Evolutionary conservation across 1,140 invertebrate species (phyloP), one percentile per base, ranked within the genome.

Genomic region (Trichonephila inaurata): DNA sequence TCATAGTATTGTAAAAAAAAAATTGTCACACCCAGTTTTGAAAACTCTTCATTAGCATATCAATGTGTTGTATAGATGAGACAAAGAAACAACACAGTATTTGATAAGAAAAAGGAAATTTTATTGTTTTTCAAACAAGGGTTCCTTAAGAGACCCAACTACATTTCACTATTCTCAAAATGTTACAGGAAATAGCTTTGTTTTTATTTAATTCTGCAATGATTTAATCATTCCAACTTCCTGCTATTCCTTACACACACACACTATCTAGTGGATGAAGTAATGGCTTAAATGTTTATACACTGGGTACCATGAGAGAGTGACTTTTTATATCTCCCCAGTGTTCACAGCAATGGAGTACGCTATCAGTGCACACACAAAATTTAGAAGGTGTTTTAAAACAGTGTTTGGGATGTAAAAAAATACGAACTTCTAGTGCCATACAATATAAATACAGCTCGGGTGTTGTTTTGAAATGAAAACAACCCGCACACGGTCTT

Each of bases 341-440:
- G 92, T 93, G 92, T 93, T 93, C 24, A 86, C 62, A 85, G 64
- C 58, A 82, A 69, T 69, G 40, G 44, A 40, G 58, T 64, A 92
- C 60, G 60, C 77, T 86, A 58, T 69, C 58, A 72, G 82, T 83
- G 77, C 91, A 92, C 72, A 91, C 89, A 81, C 77, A 72, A 92
- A 87, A 58, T 92, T 86, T 87, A 72, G 44, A 21, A 91, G 44
- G 40, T 66, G 64, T 89, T 61, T 87, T 60, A n/a, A 69, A 66
- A 62, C 85, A 62, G 21, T 89, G 18, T 44, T 24, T 72, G 18
- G 10, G 61, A 72, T 62, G 69, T 93, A 93, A 93, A 93, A 93
- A 93, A 93, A 93, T 93, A 93, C 86, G 81, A 87, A 93, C 33
- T 51, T 93, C 69, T 88, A 93, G 92, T 92, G 91, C 77, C 60